Evolutionary conservation across 2,888 invertebrate genomes (phyloP), one percentile per base, ranked within the genome.

Genomic region (Sesia apiformis): DNA sequence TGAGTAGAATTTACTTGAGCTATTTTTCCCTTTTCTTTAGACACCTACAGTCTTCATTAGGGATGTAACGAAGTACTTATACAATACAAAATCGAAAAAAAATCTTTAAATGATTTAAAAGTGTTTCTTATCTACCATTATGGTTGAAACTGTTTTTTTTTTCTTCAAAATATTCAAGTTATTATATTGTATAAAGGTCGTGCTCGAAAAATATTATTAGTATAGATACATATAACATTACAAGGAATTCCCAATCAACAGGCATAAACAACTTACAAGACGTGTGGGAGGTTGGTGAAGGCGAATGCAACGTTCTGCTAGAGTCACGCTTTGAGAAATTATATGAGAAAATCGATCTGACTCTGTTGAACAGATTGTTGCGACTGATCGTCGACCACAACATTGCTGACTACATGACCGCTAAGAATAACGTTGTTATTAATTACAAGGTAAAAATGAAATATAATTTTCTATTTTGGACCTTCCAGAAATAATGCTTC

Each of bases 391-490:
- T 99, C 49, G 99, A 99, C 88, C 99, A 99, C 86, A 99, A 99
- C 82, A 99, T 99, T 73, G 99, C 99, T 65, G 99, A 99, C 92
- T 99, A 99, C 88, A 99, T 99, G 98, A 99, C 99, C 0, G 98
- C 99, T 3, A 99, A 99, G 86, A 99, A 99, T 86, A 99, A 99
- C 89, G 98, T 99, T n/a, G 97, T 98, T 55, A 99, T 99, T 63
- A 99, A 99, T 85, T 99, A 99, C 88, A 99, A 99, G 91, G 93
- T 93, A 67, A 58, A 23, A 23, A 23, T 23, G 23, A 23, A 23
- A 23, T 1, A 23, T 8, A 4, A 46, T 46, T 8, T 46, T 46
- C 46, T 4, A 8, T 5, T 46, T 46, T 46, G 23, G 8, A 7
- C 4, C 23, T 23, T 23, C 23, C 23, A 23, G 1, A 23, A 23